Percentiles rank a stretch among this genome's conserved stretches.
Conservation (phyloP, 2,888 invertebrate species). For the Zhuqinia jingwanae region DNA sequence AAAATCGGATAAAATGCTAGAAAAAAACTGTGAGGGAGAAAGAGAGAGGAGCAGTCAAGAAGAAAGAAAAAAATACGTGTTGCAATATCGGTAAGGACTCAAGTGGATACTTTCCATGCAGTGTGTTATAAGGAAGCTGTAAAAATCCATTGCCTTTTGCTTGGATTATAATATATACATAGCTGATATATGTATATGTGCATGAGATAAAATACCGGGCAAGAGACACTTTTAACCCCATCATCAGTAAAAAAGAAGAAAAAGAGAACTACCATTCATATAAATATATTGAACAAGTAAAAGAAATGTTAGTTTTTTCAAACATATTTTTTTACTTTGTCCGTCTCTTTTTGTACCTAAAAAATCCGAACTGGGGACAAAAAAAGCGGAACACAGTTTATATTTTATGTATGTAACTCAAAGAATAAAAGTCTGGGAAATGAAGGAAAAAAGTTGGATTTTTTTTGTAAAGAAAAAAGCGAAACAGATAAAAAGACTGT, state of each 20-base stretch:
- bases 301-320: slow-evolving; percentile 14
- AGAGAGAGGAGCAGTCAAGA: background rate
- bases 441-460: background rate
- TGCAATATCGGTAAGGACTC: slow-evolving; percentile 27
- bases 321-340: background rate
- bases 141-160: slow-evolving; percentile 47
- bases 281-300: slow-evolving; percentile 22
- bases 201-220: slow-evolving; percentile 33
- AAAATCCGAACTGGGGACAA: background rate
- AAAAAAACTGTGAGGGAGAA: background rate
- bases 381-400: background rate
- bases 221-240: slow-evolving; percentile 48
- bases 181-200: too few species aligned
- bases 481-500: slow-evolving; percentile 39
- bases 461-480: background rate
- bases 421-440: too few species aligned
- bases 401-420: background rate
- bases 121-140: slow-evolving; percentile 28
- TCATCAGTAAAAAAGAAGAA: background rate
- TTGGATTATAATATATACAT: too few species aligned
- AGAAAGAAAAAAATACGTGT: slow-evolving; percentile 13
- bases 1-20: slow-evolving; percentile 8
- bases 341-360: background rate
- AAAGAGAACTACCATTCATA: background rate
- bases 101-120: slow-evolving; percentile 64